Conservation (phyloP, 1,140 invertebrate genomes). For the Theocolax elegans region DNA sequence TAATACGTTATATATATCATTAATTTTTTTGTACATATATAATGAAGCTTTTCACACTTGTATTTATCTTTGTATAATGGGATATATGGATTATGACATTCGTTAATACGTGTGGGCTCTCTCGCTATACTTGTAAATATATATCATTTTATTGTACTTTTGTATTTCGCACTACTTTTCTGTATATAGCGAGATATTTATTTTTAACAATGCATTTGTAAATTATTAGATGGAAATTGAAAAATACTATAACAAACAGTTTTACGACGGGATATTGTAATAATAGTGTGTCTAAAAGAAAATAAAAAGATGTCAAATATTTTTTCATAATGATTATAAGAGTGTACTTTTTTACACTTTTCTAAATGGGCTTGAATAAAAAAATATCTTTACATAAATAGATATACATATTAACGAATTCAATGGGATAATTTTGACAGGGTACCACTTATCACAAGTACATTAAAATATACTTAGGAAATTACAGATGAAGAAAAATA, state of each 20-base stretch:
- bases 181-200: conserved; percentile 18
- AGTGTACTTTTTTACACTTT: conserved; percentile 17
- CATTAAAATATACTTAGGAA: neutral
- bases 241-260: neutral
- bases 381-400: neutral
- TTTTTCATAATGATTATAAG: too few species aligned
- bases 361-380: neutral
- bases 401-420: too few species aligned
- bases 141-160: conserved; percentile 14
- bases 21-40: too few species aligned
- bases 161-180: conserved; percentile 18
- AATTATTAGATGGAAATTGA: conserved; percentile 6
- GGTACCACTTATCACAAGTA: neutral
- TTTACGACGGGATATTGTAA: too few species aligned
- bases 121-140: conserved; percentile 32
- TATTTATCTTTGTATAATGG: too few species aligned
- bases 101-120: too few species aligned
- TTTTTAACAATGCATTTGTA: conserved; percentile 12
- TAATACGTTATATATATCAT: too few species aligned
- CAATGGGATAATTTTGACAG: neutral
- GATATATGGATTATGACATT: too few species aligned
- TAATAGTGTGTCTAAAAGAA: neutral
- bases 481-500: too few species aligned
- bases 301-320: neutral
- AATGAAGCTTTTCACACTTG: too few species aligned